Percentiles rank a stretch among this genome's conserved stretches.
phyloP scores from a whole-genome alignment of 2,797 vertebrate genomes.

The Pyrocephalus nanus region DNA sequence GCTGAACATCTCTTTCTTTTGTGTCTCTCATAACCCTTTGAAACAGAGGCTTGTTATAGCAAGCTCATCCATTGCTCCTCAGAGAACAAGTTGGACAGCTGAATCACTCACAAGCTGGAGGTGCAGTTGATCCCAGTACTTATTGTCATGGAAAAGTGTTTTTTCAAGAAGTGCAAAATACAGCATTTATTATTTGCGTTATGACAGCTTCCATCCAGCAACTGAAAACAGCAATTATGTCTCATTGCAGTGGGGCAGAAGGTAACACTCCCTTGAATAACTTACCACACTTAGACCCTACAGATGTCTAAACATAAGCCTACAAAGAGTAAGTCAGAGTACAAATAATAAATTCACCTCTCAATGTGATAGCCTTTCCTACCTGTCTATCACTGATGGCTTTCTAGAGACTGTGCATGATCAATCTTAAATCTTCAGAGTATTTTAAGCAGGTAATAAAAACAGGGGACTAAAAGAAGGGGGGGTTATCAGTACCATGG shows the following conservation, averaged over 20 bases:
- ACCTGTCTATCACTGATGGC: background rate
- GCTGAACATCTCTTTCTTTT: background rate
- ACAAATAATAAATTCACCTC: background rate
- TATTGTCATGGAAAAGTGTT: constrained; percentile 8
- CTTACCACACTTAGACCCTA: background rate
- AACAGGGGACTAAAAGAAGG: background rate
- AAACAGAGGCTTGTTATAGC: background rate
- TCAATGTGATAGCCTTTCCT: background rate
- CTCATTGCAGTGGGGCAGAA: background rate
- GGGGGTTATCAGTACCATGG: fast-evolving
- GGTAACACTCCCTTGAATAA: background rate
- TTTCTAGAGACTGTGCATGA: background rate
- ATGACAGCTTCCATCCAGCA: background rate
- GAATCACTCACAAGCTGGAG: background rate
- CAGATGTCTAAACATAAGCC: background rate
- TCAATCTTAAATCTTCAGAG: background rate
- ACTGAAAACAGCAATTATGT: background rate
- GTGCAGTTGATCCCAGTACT: background rate
- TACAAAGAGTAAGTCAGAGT: background rate
- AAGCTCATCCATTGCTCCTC: background rate
- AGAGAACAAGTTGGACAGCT: background rate
- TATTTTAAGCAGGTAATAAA: background rate
- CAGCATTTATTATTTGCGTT: constrained; percentile 16
- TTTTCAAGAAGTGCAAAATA: constrained; percentile 2
- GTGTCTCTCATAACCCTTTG: background rate